Base-by-base conservation (phyloP, 1,140 invertebrate genomes). In the Notospermus geniculatus region DNA sequence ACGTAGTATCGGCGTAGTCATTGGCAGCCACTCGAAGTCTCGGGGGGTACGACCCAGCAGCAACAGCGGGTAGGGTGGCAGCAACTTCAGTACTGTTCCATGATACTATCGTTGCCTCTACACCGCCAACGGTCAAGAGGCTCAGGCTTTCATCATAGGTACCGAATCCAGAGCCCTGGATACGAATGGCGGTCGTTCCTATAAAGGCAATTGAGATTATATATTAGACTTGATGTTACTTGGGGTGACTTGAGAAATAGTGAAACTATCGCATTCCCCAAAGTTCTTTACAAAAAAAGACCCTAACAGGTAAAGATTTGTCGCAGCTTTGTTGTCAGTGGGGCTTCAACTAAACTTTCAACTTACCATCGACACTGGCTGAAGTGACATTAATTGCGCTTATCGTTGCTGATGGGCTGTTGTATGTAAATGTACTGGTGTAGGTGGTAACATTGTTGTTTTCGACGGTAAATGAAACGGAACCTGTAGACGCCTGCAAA, bases 301-400 rank as follows among this genome's bases (percentile, higher is more conserved):
- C n/a, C n/a, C n/a, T n/a, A n/a, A n/a, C n/a, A n/a, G n/a, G n/a
- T n/a, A n/a, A n/a, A n/a, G n/a, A n/a, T n/a, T n/a, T n/a, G n/a
- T n/a, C n/a, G n/a, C n/a, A n/a, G n/a, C n/a, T n/a, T n/a, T n/a
- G n/a, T n/a, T n/a, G n/a, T n/a, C n/a, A n/a, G n/a, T n/a, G n/a
- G n/a, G n/a, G n/a, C n/a, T n/a, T n/a, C n/a, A n/a, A n/a, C n/a
- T n/a, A n/a, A n/a, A n/a, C n/a, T n/a, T n/a, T 15, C 32, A 15
- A 36, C 32, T 50, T 50, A 50, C 46, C 46, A 27, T 50, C 46
- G 25, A 50, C 46, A 50, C 25, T 50, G 46, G 46, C 46, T 50
- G 25, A 19, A 7, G 46, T 23, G 25, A 27, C 25, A 50, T 50
- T 50, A 9, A 50, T n/a, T 5, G 46, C n/a, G 19, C 5, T 50